Evolutionary conservation across 2,888 invertebrate species (phyloP).

Genomic region (Tachina fera): DNA sequence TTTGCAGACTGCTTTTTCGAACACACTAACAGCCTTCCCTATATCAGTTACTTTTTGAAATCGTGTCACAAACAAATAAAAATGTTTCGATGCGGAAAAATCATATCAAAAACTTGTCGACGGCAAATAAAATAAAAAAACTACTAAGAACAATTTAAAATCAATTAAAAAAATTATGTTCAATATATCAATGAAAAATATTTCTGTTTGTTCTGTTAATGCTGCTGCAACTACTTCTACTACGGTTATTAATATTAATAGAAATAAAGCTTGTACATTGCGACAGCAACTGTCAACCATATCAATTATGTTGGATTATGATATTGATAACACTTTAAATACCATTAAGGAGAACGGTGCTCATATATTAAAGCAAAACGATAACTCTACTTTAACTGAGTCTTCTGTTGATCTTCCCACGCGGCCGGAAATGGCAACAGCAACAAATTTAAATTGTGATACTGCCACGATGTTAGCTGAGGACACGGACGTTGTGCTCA

Average conservation of each 20-base stretch:
- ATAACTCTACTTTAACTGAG: slow-evolving; percentile 15
- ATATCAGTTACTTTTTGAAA: not conserved
- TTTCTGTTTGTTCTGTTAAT: slow-evolving; percentile 44
- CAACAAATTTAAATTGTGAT: slow-evolving; percentile 58
- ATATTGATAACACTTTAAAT: slow-evolving; percentile 82
- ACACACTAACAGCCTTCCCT: not conserved
- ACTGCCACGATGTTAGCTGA: slow-evolving; percentile 52
- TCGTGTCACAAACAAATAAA: not conserved
- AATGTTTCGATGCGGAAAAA: slow-evolving; percentile 13
- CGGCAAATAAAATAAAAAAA: slow-evolving; percentile 29
- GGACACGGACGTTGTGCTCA: slow-evolving; percentile 5
- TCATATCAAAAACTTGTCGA: slow-evolving; percentile 64
- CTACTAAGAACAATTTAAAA: slow-evolving; percentile 34
- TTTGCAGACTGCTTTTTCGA: slow-evolving; percentile 15
- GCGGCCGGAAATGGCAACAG: not conserved
- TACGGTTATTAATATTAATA: slow-evolving; percentile 1
- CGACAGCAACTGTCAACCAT: slow-evolving; percentile 77
- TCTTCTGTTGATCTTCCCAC: slow-evolving; percentile 6
- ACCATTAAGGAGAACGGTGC: slow-evolving; percentile 80
- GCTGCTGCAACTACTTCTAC: slow-evolving; percentile 22
- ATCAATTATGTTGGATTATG: slow-evolving; percentile 82
- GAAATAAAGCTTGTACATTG: not conserved
- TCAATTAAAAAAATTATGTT: slow-evolving; percentile 62
- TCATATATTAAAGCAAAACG: slow-evolving; percentile 71
- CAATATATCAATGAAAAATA: slow-evolving; percentile 60